A percentile compares a stretch with the other conserved stretches of the same genome.
Evolutionary conservation across 2,888 invertebrate species (phyloP).

Genomic region (Tromatobia lineatoria): DNA sequence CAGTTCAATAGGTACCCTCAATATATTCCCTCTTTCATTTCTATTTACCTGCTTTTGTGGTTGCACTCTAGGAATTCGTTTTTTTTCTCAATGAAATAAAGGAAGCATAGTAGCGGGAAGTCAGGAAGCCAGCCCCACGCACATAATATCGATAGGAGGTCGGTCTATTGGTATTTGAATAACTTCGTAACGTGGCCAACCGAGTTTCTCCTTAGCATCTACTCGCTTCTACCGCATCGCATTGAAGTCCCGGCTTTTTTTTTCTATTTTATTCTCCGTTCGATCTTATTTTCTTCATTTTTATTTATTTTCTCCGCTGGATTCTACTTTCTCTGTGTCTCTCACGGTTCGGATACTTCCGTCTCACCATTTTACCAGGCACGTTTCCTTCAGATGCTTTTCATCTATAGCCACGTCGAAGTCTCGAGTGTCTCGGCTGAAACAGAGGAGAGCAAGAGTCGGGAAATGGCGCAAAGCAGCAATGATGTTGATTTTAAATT

Average conservation of each 20-base stretch:
- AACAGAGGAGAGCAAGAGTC: conserved; percentile 55
- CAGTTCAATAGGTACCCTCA: not conserved
- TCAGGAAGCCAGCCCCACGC: conserved; percentile 23
- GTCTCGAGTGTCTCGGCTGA: conserved; percentile 49
- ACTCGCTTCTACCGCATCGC: conserved; percentile 35
- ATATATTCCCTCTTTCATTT: conserved; percentile 8
- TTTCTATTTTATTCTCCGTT: conserved; percentile 35
- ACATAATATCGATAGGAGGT: conserved; percentile 54
- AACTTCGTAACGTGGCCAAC: conserved; percentile 63
- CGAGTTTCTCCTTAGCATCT: conserved; percentile 43
- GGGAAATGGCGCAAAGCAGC: conserved; percentile 59
- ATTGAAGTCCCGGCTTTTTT: conserved; percentile 10
- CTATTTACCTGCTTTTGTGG: not conserved
- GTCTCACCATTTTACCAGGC: conserved; percentile 11
- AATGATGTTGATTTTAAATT: conserved; percentile 81
- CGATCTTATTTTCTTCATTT: conserved; percentile 38
- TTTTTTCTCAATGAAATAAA: conserved; percentile 48
- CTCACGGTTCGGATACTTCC: not conserved
- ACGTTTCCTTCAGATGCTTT: conserved; percentile 20
- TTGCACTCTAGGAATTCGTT: not conserved
- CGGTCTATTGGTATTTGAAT: conserved; percentile 67
- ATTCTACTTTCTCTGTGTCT: conserved; percentile 43
- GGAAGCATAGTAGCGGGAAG: conserved; percentile 8
- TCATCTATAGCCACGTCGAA: conserved; percentile 56
- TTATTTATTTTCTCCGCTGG: conserved; percentile 23